These are phyloP conservation scores for Clupea harengus DNA, from an alignment of 2,113 vertebrate genomes.

Conservation along the genomic window DNA sequence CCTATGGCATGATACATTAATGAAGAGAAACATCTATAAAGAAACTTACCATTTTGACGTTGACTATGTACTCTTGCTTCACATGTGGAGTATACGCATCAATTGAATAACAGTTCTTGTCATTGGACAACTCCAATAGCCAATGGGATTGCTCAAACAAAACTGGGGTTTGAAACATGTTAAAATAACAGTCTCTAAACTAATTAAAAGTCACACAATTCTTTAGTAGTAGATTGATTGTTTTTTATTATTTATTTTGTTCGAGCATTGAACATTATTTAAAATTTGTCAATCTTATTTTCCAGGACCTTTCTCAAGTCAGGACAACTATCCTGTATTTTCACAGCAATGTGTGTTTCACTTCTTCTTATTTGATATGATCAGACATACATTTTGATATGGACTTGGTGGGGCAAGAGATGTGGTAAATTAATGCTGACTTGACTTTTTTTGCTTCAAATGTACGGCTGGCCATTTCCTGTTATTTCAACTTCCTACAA, in stretches of 20 bases:
- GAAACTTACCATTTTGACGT: constrained; percentile 55
- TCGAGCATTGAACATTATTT: no score
- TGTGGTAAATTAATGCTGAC: background rate
- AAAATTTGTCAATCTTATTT: no score
- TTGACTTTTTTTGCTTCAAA: background rate
- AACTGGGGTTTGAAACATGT: background rate
- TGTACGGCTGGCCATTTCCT: constrained; percentile 41
- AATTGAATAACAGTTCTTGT: constrained; percentile 28
- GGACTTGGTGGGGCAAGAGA: background rate
- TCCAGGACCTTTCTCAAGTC: no score
- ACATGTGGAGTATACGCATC: constrained; percentile 39
- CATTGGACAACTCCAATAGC: constrained; percentile 51
- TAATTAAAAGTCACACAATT: background rate
- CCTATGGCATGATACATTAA: background rate
- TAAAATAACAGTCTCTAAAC: constrained; percentile 48
- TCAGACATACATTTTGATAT: no score
- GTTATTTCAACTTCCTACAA: constrained; percentile 35
- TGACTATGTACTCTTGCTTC: constrained; percentile 16
- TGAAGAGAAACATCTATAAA: background rate
- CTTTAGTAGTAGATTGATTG: no score
- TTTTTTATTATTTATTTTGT: no score
- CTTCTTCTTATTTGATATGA: no score
- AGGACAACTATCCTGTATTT: no score
- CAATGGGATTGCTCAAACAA: constrained; percentile 50
- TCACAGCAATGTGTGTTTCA: no score